Evolutionary conservation across 2,797 vertebrate species (phyloP).

Genomic region (Halcyon leucocephala): DNA sequence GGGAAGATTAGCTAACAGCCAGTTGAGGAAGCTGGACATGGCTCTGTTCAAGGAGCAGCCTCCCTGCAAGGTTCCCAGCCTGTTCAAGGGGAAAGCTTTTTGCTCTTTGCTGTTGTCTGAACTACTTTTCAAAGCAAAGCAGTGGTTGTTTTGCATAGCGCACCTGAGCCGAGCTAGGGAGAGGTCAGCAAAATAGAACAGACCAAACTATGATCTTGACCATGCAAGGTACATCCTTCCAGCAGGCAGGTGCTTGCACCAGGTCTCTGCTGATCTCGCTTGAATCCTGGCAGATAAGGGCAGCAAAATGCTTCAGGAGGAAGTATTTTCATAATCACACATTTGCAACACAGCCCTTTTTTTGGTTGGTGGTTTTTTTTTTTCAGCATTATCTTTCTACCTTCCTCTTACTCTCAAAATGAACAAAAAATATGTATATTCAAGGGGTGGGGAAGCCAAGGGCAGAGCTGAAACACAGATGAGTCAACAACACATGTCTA

Average conservation of each 20-base stretch:
- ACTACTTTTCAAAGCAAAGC: slow-evolving; percentile 18
- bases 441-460: slow-evolving; percentile 10
- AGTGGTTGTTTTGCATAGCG: background rate
- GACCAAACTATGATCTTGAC: fast-evolving
- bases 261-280: background rate
- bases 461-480: slow-evolving; percentile 38
- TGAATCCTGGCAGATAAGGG: background rate
- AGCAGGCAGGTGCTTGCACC: background rate
- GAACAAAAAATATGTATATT: background rate
- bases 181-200: background rate
- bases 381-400: slow-evolving; percentile 29
- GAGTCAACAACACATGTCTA: slow-evolving; percentile 46
- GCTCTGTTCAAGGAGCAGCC: background rate
- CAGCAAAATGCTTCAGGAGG: slow-evolving; percentile 6
- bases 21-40: background rate
- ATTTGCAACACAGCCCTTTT: slow-evolving; percentile 32
- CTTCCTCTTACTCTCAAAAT: slow-evolving; percentile 43
- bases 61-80: background rate
- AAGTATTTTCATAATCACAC: slow-evolving; percentile 49
- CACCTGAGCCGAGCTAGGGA: background rate
- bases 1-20: background rate
- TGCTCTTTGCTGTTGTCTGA: background rate
- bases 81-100: background rate
- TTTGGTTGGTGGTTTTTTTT: too few species aligned
- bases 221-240: background rate